Evolutionary conservation across 1,140 invertebrate genomes (phyloP), one percentile per base, ranked within the genome.

Genomic region (Diorhabda elongata): DNA sequence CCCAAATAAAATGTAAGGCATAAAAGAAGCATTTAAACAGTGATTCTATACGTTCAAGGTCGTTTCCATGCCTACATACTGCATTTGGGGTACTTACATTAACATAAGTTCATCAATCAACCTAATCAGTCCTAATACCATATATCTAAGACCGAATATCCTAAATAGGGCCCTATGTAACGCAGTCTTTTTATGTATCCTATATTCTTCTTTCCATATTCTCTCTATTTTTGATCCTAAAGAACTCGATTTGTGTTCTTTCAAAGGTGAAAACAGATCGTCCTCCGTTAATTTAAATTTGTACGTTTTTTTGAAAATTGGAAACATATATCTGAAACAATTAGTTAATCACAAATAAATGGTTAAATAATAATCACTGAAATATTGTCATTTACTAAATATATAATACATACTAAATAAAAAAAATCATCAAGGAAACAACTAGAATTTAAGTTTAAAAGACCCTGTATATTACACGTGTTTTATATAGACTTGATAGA

Each of bases 251-350:
- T 79, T 79, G 70, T 89, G 87, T 43, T 82, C 82, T 6, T 82
- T 79, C 6, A 88, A 80, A 9, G 86, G 83, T 67, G 83, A 80
- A 79, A 84, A 89, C 11, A 90, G 75, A 74, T 89, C 87, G 6
- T 84, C 81, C 64, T 86, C 76, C 41, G 83, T 84, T n/a, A 89
- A 73, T 61, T 85, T 83, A 56, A 82, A 76, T 77, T 84, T 85
- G 65, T 79, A 82, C 7, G 83, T 84, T 69, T 81, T 83, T 63
- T 77, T 83, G 73, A 86, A 86, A 71, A 84, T 82, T 43, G 83
- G 83, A 77, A 84, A 80, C 70, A 83, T 81, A 73, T 82, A 84
- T 68, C 84, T 85, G 74, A 9, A 79, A 77, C 59, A 74, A 73
- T 70, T 61, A 65, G 65, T 3, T 2, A 42, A 26, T 26, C 0